Conservation (phyloP, 1,140 invertebrate genomes). For the Eubasilissa regina region DNA sequence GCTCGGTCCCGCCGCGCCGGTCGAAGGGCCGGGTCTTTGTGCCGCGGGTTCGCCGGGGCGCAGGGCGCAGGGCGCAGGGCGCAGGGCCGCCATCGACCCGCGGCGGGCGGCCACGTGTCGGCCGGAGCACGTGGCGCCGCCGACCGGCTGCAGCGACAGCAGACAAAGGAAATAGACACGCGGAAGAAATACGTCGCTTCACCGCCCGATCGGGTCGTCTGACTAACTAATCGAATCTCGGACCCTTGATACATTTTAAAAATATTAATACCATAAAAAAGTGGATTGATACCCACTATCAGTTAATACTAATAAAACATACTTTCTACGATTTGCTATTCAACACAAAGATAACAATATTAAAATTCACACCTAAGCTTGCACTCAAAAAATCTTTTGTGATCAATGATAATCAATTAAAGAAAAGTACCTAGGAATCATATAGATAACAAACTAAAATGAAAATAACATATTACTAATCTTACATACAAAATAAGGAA, state of each 20-base stretch:
- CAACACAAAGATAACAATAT: too few relatives aligned
- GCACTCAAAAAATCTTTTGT: too few relatives aligned
- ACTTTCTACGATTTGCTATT: too few relatives aligned
- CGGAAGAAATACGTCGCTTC: neutral
- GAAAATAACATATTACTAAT: too few relatives aligned
- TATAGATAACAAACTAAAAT: too few relatives aligned
- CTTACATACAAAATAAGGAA: too few relatives aligned
- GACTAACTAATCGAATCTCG: neutral
- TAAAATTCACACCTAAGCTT: too few relatives aligned
- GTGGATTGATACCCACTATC: too few relatives aligned
- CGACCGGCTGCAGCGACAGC: slow-evolving; percentile 9
- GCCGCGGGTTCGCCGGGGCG: neutral
- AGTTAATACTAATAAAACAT: too few relatives aligned
- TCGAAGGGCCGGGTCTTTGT: neutral
- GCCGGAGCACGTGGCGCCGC: slow-evolving; percentile 32
- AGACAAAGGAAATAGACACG: slow-evolving; percentile 36
- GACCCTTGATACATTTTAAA: neutral
- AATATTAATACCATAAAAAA: too few relatives aligned
- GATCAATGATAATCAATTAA: too few relatives aligned
- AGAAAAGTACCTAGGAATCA: too few relatives aligned
- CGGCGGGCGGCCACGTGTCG: slow-evolving; percentile 1
- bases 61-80: slow-evolving; percentile 29
- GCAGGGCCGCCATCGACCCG: slow-evolving; percentile 30
- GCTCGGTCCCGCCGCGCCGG: neutral
- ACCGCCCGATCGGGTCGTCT: neutral